Conservation (phyloP, 2,797 vertebrate species). For the Prionace glauca region DNA sequence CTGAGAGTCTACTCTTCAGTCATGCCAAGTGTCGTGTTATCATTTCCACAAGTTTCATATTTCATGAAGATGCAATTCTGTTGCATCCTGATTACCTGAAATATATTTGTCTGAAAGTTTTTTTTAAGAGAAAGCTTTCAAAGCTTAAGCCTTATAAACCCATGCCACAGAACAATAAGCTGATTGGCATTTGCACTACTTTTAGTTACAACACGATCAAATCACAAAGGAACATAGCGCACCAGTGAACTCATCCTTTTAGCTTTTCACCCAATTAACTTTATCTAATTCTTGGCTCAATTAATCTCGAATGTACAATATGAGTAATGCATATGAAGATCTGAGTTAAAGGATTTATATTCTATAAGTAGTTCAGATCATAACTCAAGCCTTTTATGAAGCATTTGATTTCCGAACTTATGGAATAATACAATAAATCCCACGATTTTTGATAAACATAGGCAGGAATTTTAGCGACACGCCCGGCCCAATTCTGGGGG, state of each 20-base stretch:
- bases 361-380: not conserved
- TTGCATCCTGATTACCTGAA: not conserved
- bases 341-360: not conserved
- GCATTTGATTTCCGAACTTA: not conserved
- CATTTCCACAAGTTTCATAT: not conserved
- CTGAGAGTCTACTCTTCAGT: not conserved
- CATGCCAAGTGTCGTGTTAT: not conserved
- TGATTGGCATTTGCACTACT: not conserved
- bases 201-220: not conserved
- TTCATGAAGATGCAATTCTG: not conserved
- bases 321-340: constrained; percentile 4
- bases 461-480: too few species aligned
- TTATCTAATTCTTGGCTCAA: constrained; percentile 17
- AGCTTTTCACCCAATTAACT: constrained; percentile 25
- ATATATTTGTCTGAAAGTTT: not conserved
- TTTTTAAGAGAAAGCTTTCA: not conserved
- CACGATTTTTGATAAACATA: not conserved
- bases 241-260: constrained; percentile 7
- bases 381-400: not conserved
- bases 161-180: not conserved
- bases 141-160: not conserved
- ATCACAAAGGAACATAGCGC: not conserved
- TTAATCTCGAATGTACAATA: not conserved
- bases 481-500: too few species aligned
- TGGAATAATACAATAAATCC: not conserved